phyloP scores from a whole-genome alignment of 2,888 invertebrate genomes.

The Drosophila affinis region DNA sequence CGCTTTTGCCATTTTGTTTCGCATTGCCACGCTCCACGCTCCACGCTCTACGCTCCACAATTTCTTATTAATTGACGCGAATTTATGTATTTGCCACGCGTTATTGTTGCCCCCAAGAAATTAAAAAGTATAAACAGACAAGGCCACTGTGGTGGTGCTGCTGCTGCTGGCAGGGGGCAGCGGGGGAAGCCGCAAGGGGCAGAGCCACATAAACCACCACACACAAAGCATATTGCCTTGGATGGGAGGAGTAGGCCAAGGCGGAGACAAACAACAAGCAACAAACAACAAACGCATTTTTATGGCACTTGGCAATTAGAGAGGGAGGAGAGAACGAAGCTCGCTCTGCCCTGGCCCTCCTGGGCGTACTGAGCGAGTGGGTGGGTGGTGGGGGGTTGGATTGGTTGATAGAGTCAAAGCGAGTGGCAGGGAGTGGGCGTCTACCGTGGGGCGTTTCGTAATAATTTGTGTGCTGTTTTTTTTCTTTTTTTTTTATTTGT shows the following conservation, averaged over 20 bases:
- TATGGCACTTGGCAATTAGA: slow-evolving; percentile 76
- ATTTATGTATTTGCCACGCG: slow-evolving; percentile 80
- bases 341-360: not conserved
- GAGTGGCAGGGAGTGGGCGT: not conserved
- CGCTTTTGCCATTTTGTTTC: slow-evolving; percentile 58
- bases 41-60: slow-evolving; percentile 64
- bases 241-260: slow-evolving; percentile 6
- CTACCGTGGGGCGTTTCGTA: slow-evolving; percentile 50
- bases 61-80: slow-evolving; percentile 79
- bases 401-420: not conserved
- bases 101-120: slow-evolving; percentile 72
- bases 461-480: slow-evolving; percentile 68
- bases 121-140: slow-evolving; percentile 79
- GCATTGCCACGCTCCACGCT: slow-evolving; percentile 60
- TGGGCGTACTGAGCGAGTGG: slow-evolving; percentile 2
- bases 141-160: slow-evolving; percentile 8
- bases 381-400: slow-evolving; percentile 1
- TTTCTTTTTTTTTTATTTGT: slow-evolving; percentile 56
- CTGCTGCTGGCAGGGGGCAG: not conserved
- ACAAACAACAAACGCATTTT: slow-evolving; percentile 62
- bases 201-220: slow-evolving; percentile 53
- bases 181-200: slow-evolving; percentile 26
- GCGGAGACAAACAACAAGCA: slow-evolving; percentile 48
- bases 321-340: slow-evolving; percentile 2
- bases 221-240: slow-evolving; percentile 17